phyloP scores from a whole-genome alignment of 1,140 invertebrate species.

The Acromyrmex echinatior region DNA sequence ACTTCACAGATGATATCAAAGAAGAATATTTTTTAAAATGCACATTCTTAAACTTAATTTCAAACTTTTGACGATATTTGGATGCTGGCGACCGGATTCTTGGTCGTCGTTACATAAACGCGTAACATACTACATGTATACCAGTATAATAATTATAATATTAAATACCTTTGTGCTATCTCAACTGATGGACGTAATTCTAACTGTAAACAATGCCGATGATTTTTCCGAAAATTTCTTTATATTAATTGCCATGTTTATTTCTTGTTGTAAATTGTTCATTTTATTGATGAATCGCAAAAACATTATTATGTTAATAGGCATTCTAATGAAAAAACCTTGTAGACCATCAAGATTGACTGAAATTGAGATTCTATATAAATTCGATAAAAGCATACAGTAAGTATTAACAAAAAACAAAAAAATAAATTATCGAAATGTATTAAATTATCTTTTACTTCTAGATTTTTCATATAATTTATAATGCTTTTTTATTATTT shows the following conservation, averaged over 20 bases:
- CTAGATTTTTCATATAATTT: no score
- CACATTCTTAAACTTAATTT: slow-evolving; percentile 35
- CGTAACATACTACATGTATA: slow-evolving; percentile 3
- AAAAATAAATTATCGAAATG: no score
- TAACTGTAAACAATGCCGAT: slow-evolving; percentile 31
- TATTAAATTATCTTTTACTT: no score
- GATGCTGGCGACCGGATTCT: slow-evolving; percentile 60
- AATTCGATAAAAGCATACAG: slow-evolving; percentile 65
- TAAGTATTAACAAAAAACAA: slow-evolving; percentile 15
- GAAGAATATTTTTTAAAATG: slow-evolving; percentile 21
- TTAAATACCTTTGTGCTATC: slow-evolving; percentile 48
- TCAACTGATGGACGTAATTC: slow-evolving; percentile 55
- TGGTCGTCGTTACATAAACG: slow-evolving; percentile 15
- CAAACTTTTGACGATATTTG: slow-evolving; percentile 58
- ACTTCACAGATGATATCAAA: not conserved
- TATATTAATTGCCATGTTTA: slow-evolving; percentile 32
- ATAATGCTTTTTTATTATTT: no score
- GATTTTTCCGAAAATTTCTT: slow-evolving; percentile 62
- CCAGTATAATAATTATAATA: slow-evolving; percentile 30
- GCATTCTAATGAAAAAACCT: slow-evolving; percentile 31
- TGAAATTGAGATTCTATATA: slow-evolving; percentile 50
- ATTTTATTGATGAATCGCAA: slow-evolving; percentile 40
- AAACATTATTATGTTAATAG: slow-evolving; percentile 3
- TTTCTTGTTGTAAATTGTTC: slow-evolving; percentile 50
- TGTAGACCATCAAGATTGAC: slow-evolving; percentile 27